Base-by-base conservation (phyloP, 2,113 vertebrate species). In the Delphinus delphis region DNA sequence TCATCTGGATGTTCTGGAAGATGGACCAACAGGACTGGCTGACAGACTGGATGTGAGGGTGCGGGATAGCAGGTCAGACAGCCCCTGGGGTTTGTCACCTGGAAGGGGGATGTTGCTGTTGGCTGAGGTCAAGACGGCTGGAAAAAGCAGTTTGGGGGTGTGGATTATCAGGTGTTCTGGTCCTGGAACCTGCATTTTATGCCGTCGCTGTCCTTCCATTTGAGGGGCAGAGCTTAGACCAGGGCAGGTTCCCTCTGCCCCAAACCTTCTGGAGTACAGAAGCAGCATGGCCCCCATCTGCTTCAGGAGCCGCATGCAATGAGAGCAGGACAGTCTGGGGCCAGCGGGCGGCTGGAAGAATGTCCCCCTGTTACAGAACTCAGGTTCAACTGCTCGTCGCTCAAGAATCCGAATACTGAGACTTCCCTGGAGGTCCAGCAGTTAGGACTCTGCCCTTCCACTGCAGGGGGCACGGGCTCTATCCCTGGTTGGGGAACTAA, bases 291-390 rank as follows among this genome's bases (percentile, higher is more conserved):
- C 20, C n/a, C 58, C n/a, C 28, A 0, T 8, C 28, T 47, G 47
- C 77, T 14, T 8, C 26, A 2, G 18, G 38, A 8, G 47, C 65
- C 10, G 8, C 13, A 5, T 2, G 26, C 11, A 68, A 8, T 0
- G 47, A 6, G 47, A 12, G 53, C 26, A 23, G 9, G 36, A 41
- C 0, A 25, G 63, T 31, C 89, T 36, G 12, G 25, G 47, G 55
- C 70, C 47, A 1, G 23, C 0, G 0, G 67, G 13, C 1, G 5
- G 21, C 6, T 3, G 36, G 26, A 38, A 14, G 50, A 2, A 2
- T 15, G 8, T 31, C 6, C 0, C 53, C 58, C 1, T 25, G 77
- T 38, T 58, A 58, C 53, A 13, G 0, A 58, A 36, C 33, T 80
- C 50, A 80, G 77, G 53, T 55, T 53, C 47, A 41, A 12, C 76